phyloP scores from a whole-genome alignment of 1,140 invertebrate genomes.

The Panagrolaimus sp. region DNA sequence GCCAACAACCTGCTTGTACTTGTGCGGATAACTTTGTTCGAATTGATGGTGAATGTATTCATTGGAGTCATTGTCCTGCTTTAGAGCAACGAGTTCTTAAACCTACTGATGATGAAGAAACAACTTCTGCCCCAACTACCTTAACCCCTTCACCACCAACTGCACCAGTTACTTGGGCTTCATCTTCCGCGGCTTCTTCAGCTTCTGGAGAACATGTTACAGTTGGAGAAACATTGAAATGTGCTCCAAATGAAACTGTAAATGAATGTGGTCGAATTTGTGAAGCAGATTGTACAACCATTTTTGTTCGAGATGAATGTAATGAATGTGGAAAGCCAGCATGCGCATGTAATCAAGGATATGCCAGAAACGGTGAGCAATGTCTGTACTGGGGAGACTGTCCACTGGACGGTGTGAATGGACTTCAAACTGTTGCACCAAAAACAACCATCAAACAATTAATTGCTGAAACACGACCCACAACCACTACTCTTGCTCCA shows the following conservation, averaged over 20 bases:
- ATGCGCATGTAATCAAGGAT: conserved; percentile 52
- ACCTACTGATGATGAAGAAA: not conserved
- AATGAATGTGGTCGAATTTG: conserved; percentile 56
- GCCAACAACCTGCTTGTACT: conserved; percentile 52
- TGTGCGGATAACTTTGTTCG: conserved; percentile 57
- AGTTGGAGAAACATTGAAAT: conserved; percentile 27
- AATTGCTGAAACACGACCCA: not conserved
- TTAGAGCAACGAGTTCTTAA: conserved; percentile 36
- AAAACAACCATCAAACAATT: conserved; percentile 10
- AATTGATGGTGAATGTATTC: conserved; percentile 49
- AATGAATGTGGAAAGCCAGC: conserved; percentile 42
- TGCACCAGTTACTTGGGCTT: not conserved
- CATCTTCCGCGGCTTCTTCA: conserved; percentile 15
- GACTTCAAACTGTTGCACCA: conserved; percentile 1
- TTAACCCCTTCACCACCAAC: not conserved
- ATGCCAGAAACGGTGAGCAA: conserved; percentile 46
- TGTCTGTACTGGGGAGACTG: conserved; percentile 59
- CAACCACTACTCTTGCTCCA: not conserved
- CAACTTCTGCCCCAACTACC: not conserved
- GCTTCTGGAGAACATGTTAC: conserved; percentile 12
- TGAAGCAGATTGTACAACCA: conserved; percentile 53
- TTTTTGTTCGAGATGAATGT: conserved; percentile 54
- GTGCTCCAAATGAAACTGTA: conserved; percentile 52
- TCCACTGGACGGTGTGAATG: conserved; percentile 38
- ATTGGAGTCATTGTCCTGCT: conserved; percentile 53